Percentiles rank a stretch among this genome's conserved stretches.
Conservation (phyloP, 2,888 invertebrate genomes). For the Caenorhabditis panamensis region DNA sequence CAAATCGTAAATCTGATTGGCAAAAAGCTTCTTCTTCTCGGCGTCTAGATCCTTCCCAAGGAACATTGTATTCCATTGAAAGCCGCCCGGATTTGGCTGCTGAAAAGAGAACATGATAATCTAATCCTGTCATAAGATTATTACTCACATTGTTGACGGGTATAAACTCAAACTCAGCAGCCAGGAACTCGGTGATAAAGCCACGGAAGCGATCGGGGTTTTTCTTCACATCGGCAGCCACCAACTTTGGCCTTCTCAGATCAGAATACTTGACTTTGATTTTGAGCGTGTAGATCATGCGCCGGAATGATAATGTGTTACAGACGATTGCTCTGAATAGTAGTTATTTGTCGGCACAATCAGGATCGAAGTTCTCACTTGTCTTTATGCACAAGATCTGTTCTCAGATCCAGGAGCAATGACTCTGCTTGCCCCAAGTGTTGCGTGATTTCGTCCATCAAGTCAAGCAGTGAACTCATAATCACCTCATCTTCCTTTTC, state of each 20-base stretch:
- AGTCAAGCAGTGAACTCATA: neutral
- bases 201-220: constrained; percentile 20
- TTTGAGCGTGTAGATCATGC: constrained; percentile 34
- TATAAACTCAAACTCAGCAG: constrained; percentile 26
- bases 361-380: constrained; percentile 14
- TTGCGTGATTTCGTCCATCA: neutral
- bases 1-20: constrained; percentile 26
- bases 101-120: constrained; percentile 18
- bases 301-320: constrained; percentile 16
- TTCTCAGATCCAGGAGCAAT: constrained; percentile 13
- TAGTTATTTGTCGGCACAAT: too few species aligned
- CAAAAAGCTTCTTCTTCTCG: constrained; percentile 10
- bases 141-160: constrained; percentile 14
- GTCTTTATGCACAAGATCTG: constrained; percentile 11
- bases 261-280: constrained; percentile 27
- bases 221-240: constrained; percentile 8
- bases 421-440: constrained; percentile 25
- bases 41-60: constrained; percentile 1
- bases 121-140: too few species aligned
- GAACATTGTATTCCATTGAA: constrained; percentile 38
- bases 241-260: neutral
- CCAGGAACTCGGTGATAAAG: constrained; percentile 12
- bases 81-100: constrained; percentile 21
- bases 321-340: constrained; percentile 29
- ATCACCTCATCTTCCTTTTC: neutral